phyloP scores from a whole-genome alignment of 2,797 vertebrate genomes.

The Sternotherus odoratus region DNA sequence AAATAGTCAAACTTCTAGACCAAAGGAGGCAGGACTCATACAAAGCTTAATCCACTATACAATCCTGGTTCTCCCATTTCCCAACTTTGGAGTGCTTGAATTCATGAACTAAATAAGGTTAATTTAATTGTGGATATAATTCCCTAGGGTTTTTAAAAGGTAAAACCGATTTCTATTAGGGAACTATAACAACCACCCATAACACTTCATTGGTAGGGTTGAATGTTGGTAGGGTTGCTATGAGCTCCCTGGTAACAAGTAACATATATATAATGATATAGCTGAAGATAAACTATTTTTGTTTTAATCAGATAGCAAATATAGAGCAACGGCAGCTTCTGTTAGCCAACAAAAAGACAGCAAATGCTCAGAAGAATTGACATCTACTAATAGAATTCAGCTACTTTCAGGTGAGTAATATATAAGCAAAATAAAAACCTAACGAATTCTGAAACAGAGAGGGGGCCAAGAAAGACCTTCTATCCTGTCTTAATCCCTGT shows the following conservation, averaged over 20 bases:
- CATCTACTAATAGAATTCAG: slow-evolving; percentile 11
- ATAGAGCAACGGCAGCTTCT: background rate
- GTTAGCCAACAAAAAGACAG: slow-evolving; percentile 44
- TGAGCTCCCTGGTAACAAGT: background rate
- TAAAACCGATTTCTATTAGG: background rate
- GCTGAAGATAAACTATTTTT: background rate
- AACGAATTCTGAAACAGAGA: background rate
- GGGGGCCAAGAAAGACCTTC: background rate
- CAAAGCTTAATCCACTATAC: background rate
- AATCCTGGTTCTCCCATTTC: background rate
- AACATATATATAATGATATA: background rate
- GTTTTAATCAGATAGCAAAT: slow-evolving; percentile 65
- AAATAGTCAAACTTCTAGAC: background rate
- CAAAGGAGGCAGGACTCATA: background rate
- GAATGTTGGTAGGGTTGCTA: background rate
- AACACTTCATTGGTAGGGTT: background rate
- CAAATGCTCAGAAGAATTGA: slow-evolving; percentile 1
- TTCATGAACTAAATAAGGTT: background rate
- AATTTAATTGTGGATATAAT: background rate
- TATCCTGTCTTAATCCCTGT: background rate
- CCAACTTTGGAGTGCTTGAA: background rate
- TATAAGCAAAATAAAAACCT: background rate
- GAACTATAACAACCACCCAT: background rate
- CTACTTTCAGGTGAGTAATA: slow-evolving; percentile 51
- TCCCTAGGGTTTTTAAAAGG: background rate